phyloP scores from a whole-genome alignment of 2,888 invertebrate genomes.

The Trichogramma evanescens region DNA sequence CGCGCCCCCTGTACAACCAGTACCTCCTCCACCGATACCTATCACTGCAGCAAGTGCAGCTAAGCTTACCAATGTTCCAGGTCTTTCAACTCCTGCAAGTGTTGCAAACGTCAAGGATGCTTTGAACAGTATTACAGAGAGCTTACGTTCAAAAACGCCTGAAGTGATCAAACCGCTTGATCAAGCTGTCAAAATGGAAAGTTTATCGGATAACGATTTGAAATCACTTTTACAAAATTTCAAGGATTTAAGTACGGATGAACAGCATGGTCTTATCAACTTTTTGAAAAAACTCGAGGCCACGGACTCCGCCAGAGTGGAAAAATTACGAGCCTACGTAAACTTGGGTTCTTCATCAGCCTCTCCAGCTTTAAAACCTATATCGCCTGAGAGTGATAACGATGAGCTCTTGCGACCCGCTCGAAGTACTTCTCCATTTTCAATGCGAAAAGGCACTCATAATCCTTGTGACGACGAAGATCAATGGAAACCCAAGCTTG shows the following conservation, averaged over 20 bases:
- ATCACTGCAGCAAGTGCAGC: neutral
- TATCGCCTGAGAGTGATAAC: slow-evolving; percentile 8
- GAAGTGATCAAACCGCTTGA: slow-evolving; percentile 28
- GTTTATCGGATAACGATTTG: slow-evolving; percentile 71
- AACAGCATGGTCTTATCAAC: slow-evolving; percentile 74
- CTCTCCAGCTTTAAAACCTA: slow-evolving; percentile 11
- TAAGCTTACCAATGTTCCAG: slow-evolving; percentile 5
- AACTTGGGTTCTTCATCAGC: slow-evolving; percentile 49
- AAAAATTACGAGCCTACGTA: slow-evolving; percentile 68
- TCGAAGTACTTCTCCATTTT: slow-evolving; percentile 50
- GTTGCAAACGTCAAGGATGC: neutral
- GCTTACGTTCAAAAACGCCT: slow-evolving; percentile 8
- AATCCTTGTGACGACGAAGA: slow-evolving; percentile 45
- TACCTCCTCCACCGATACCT: slow-evolving; percentile 18
- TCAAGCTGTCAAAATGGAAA: slow-evolving; percentile 58
- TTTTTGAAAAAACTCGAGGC: slow-evolving; percentile 76
- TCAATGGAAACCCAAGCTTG: slow-evolving; percentile 43
- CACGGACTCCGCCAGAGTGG: slow-evolving; percentile 69
- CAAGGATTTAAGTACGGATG: slow-evolving; percentile 71
- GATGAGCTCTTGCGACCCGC: slow-evolving; percentile 3
- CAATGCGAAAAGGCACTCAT: slow-evolving; percentile 45
- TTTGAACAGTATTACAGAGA: slow-evolving; percentile 4
- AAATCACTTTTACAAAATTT: slow-evolving; percentile 74
- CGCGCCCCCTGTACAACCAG: neutral
- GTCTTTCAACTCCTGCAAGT: slow-evolving; percentile 2